Conservation (phyloP, 2,113 vertebrate genomes). For the Verasper variegatus region DNA sequence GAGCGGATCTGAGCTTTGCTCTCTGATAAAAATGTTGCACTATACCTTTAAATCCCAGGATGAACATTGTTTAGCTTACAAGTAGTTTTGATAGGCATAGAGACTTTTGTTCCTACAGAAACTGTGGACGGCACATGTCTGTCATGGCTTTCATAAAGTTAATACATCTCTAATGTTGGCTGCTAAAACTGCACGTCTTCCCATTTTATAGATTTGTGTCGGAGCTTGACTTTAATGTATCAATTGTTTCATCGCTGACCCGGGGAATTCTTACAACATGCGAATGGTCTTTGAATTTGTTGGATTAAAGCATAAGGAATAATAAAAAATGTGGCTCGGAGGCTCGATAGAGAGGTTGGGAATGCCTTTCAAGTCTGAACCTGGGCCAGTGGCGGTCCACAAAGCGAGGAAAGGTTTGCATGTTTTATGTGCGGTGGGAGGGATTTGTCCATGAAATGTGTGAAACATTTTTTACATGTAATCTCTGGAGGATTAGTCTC, state of each 20-base stretch:
- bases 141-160: not conserved
- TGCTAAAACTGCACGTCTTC: no score
- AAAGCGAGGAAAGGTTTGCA: conserved; percentile 64
- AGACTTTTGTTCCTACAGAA: not conserved
- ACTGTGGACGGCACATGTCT: not conserved
- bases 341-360: conserved; percentile 59
- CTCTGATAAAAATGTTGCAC: not conserved
- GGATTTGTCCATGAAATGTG: conserved; percentile 46
- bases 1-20: not conserved
- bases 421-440: conserved; percentile 66
- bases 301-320: conserved; percentile 60
- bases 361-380: conserved; percentile 72
- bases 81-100: not conserved
- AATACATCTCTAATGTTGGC: not conserved
- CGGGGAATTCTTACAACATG: conserved; percentile 55
- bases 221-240: conserved; percentile 52
- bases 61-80: not conserved
- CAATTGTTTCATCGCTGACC: conserved; percentile 60
- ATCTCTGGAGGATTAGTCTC: conserved; percentile 38
- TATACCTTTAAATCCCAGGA: not conserved
- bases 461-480: conserved; percentile 53
- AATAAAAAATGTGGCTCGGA: conserved; percentile 65
- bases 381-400: conserved; percentile 59
- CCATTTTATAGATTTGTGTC: not conserved
- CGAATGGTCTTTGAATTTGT: conserved; percentile 54